Conservation (phyloP, 2,888 invertebrate genomes). For the Euplagia quadripunctaria region DNA sequence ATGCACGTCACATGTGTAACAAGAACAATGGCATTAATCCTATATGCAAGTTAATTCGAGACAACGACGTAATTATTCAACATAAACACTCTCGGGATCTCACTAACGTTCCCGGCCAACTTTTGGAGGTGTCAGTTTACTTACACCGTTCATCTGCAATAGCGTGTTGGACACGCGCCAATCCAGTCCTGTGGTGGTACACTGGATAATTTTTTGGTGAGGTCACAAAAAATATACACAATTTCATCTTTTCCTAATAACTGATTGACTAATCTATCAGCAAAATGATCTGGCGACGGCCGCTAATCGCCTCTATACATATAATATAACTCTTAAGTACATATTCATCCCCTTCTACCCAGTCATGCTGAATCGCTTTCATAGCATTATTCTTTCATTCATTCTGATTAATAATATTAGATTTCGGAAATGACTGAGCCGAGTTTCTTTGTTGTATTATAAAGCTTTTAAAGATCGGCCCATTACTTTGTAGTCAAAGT, state of each 20-base stretch:
- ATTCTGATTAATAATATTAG: not conserved
- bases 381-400: not conserved
- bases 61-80: slow-evolving; percentile 30
- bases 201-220: slow-evolving; percentile 15
- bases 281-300: not conserved
- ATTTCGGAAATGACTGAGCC: not conserved
- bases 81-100: slow-evolving; percentile 20
- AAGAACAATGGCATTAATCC: slow-evolving; percentile 24
- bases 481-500: not conserved
- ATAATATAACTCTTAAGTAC: not conserved
- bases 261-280: not conserved
- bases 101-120: slow-evolving; percentile 28
- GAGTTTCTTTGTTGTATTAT: not conserved
- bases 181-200: slow-evolving; percentile 28
- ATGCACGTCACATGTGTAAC: slow-evolving; percentile 3
- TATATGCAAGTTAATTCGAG: slow-evolving; percentile 23
- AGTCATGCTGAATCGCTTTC: not conserved
- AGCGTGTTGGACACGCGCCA: slow-evolving; percentile 65
- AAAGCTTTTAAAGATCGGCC: not conserved
- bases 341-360: not conserved
- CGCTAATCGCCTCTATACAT: not conserved
- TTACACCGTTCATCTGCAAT: slow-evolving; percentile 62
- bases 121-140: slow-evolving; percentile 35
- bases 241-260: not conserved
- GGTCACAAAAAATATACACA: not conserved